Conservation (phyloP, 2,888 invertebrate species). For the Hermodice carunculata region DNA sequence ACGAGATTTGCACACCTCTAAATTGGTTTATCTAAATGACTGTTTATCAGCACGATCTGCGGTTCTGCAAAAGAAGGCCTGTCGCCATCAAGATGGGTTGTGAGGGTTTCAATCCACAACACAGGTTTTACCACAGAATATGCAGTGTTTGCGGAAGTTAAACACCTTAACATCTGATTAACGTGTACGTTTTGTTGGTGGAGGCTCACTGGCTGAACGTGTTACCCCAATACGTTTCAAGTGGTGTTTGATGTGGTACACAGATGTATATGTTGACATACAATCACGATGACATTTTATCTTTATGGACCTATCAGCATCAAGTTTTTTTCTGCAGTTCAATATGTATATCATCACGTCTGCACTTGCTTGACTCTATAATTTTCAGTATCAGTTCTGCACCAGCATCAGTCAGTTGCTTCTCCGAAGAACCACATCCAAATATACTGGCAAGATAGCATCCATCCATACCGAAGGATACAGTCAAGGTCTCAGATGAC, state of each 20-base stretch:
- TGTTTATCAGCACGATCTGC: not conserved
- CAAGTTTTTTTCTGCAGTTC: not conserved
- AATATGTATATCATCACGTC: too few relatives aligned
- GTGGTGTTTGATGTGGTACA: not conserved
- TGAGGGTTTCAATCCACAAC: not conserved
- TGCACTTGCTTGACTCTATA: not conserved
- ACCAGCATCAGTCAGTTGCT: not conserved
- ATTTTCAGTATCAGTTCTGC: too few relatives aligned
- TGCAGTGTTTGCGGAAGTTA: not conserved
- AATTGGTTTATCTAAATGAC: not conserved
- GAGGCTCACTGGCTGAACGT: not conserved
- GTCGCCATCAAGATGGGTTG: not conserved
- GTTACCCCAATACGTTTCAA: not conserved
- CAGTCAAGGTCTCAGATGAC: too few relatives aligned
- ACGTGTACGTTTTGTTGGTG: not conserved
- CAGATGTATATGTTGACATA: not conserved
- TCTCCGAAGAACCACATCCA: too few relatives aligned
- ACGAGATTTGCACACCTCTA: not conserved
- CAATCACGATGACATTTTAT: not conserved
- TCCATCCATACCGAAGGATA: too few relatives aligned
- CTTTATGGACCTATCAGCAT: not conserved
- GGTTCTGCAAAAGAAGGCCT: not conserved
- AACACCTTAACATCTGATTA: not conserved
- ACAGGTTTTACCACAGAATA: not conserved
- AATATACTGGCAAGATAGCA: too few relatives aligned